phyloP scores from a whole-genome alignment of 2,113 vertebrate genomes.

The Petroica traversi region DNA sequence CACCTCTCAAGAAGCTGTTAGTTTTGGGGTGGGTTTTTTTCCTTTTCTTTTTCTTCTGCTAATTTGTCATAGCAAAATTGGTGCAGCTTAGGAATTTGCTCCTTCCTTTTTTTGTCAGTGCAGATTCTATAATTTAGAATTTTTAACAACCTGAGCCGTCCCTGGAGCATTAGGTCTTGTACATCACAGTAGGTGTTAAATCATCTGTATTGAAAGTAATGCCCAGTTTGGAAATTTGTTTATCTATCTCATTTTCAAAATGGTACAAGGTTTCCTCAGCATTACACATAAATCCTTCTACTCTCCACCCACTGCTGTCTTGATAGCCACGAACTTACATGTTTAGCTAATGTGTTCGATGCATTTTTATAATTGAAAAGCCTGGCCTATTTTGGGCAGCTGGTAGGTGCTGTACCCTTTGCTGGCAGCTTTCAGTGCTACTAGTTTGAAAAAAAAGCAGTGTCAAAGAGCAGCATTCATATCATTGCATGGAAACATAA shows the following conservation, averaged over 20 bases:
- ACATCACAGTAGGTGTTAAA: neutral
- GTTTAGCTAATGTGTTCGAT: slow-evolving; percentile 32
- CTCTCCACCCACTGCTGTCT: slow-evolving; percentile 16
- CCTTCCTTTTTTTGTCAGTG: neutral
- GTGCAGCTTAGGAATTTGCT: neutral
- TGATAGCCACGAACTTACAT: neutral
- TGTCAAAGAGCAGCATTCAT: neutral
- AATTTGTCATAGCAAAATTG: slow-evolving; percentile 14
- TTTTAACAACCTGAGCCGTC: neutral
- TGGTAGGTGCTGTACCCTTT: slow-evolving; percentile 14
- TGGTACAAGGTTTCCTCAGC: neutral
- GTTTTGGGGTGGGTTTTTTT: neutral
- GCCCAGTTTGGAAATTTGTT: slow-evolving; percentile 20
- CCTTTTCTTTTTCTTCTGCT: neutral
- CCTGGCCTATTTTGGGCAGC: slow-evolving; percentile 31
- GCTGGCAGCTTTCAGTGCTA: neutral
- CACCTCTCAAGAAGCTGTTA: neutral
- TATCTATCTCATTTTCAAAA: slow-evolving; percentile 17
- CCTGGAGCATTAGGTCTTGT: neutral
- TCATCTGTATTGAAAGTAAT: slow-evolving; percentile 15
- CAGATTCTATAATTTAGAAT: neutral
- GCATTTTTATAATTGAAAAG: slow-evolving; percentile 48
- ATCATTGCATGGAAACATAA: neutral
- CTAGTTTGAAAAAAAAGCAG: slow-evolving; percentile 2
- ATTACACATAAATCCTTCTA: slow-evolving; percentile 14